A percentile compares a stretch with the other conserved stretches of the same genome.
Evolutionary conservation across 2,113 vertebrate species (phyloP).

Genomic region (Prochilodus magdalenae): DNA sequence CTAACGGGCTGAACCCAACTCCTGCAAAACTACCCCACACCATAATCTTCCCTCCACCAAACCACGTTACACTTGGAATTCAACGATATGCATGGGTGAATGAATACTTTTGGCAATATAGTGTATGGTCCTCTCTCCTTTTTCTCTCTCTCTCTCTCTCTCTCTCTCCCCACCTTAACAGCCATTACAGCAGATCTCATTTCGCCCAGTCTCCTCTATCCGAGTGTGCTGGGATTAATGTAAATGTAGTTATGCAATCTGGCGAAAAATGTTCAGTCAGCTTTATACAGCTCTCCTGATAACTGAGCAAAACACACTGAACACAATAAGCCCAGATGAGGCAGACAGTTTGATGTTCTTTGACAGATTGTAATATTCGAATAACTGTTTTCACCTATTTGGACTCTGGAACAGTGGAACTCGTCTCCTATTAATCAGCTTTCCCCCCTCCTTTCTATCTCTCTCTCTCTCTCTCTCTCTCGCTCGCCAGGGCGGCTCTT

Average conservation of each 20-base stretch:
- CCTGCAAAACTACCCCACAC: too few relatives aligned
- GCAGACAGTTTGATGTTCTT: background rate
- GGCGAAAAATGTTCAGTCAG: conserved; percentile 38
- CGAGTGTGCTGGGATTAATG: conserved; percentile 30
- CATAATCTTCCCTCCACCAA: too few relatives aligned
- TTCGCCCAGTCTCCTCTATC: conserved; percentile 9
- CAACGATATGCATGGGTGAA: too few relatives aligned
- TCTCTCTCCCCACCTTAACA: background rate
- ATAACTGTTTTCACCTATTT: background rate
- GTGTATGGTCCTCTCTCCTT: too few relatives aligned
- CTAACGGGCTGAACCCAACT: too few relatives aligned
- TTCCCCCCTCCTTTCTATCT: background rate
- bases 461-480: background rate
- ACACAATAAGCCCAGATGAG: background rate
- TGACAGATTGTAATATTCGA: conserved; percentile 3
- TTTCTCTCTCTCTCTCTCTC: background rate
- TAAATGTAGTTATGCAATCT: conserved; percentile 38
- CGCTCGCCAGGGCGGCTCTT: conserved; percentile 2
- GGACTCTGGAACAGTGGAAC: background rate
- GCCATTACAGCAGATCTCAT: conserved; percentile 4
- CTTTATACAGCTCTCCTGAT: conserved; percentile 16
- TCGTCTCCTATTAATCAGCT: background rate
- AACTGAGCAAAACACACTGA: background rate
- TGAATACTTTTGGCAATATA: too few relatives aligned
- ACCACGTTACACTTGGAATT: too few relatives aligned